phyloP scores from a whole-genome alignment of 2,113 vertebrate genomes.

The Cryptotis parvus region DNA sequence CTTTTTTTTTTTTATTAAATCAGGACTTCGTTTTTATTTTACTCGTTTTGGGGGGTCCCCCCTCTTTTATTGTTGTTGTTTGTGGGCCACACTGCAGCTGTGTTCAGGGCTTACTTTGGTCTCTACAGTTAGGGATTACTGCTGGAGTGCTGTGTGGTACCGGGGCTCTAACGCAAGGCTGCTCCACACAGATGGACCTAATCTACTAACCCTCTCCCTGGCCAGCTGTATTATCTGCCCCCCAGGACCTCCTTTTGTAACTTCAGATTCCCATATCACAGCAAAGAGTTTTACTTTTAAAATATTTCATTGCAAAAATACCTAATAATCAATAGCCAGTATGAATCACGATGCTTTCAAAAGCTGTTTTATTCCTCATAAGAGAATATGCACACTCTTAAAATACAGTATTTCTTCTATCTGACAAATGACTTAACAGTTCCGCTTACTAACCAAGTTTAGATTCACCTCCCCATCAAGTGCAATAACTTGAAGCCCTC shows the following conservation, averaged over 20 bases:
- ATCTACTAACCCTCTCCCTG: too few species aligned
- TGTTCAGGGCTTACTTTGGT: too few species aligned
- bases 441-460: constrained; percentile 7
- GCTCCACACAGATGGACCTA: too few species aligned
- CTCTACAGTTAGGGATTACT: too few species aligned
- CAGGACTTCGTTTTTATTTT: background rate
- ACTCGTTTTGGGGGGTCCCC: too few species aligned
- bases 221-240: too few species aligned
- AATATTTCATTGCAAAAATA: constrained; percentile 24
- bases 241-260: background rate
- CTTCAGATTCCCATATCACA: constrained; percentile 5
- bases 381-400: background rate
- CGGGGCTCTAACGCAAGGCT: too few species aligned
- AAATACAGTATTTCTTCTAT: background rate
- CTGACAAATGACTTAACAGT: background rate
- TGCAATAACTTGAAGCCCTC: background rate
- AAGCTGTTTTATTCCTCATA: background rate
- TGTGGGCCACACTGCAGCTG: too few species aligned
- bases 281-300: constrained; percentile 17
- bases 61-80: too few species aligned
- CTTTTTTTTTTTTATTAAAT: background rate
- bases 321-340: constrained; percentile 9
- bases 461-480: background rate
- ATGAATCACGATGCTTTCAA: background rate
- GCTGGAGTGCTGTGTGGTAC: too few species aligned